A percentile compares a stretch with the other conserved stretches of the same genome.
phyloP scores from a whole-genome alignment of 2,888 invertebrate species.

The Apodemia zela region DNA sequence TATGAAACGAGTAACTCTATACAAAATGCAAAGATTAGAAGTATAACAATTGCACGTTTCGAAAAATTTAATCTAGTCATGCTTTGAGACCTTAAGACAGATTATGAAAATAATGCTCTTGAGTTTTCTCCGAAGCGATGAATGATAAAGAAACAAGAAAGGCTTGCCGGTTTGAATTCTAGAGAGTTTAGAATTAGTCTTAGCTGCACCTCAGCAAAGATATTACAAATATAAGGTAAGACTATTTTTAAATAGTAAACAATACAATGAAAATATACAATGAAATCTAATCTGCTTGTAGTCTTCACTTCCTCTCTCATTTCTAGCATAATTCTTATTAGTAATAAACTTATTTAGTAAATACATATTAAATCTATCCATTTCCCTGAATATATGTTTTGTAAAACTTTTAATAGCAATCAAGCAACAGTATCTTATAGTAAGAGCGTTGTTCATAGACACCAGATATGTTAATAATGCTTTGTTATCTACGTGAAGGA shows the following conservation, averaged over 20 bases:
- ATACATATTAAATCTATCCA: no score
- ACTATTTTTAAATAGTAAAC: no score
- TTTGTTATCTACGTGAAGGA: no score
- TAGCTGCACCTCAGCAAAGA: neutral
- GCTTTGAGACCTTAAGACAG: conserved; percentile 48
- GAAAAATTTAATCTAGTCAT: conserved; percentile 59
- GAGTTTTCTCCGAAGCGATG: conserved; percentile 18
- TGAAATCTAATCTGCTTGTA: neutral
- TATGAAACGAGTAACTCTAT: conserved; percentile 36
- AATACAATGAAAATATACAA: neutral
- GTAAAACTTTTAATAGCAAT: no score
- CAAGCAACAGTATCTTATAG: no score
- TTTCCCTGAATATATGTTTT: no score
- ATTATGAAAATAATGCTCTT: conserved; percentile 47
- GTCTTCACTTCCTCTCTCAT: neutral
- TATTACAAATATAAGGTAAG: neutral
- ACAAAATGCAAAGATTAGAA: neutral
- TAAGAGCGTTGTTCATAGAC: no score
- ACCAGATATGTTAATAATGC: no score
- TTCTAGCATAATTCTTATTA: no score
- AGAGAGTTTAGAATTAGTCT: neutral
- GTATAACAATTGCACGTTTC: conserved; percentile 49
- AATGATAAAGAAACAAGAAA: neutral
- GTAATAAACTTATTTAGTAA: no score
- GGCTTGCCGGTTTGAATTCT: neutral